phyloP scores from a whole-genome alignment of 2,113 vertebrate species.

The Myodes glareolus region DNA sequence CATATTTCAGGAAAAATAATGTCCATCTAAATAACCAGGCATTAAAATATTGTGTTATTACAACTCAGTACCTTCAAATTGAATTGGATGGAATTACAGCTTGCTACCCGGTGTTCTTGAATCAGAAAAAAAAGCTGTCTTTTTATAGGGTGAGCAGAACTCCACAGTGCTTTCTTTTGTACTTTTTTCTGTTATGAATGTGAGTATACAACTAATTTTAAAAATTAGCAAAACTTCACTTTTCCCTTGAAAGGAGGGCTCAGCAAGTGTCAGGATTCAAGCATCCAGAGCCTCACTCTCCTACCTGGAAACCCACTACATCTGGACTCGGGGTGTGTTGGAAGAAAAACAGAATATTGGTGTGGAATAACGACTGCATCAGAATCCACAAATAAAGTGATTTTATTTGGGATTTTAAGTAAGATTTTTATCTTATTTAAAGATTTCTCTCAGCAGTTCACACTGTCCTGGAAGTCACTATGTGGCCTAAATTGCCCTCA shows the following conservation, averaged over 20 bases:
- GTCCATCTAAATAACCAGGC: not conserved
- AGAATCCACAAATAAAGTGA: not conserved
- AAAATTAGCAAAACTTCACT: not conserved
- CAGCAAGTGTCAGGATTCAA: not conserved
- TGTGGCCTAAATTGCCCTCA: not conserved
- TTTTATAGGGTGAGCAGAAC: not conserved
- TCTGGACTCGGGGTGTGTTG: not conserved
- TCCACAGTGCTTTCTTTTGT: not conserved
- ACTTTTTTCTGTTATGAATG: not conserved
- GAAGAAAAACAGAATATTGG: not conserved
- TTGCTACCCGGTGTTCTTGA: not conserved
- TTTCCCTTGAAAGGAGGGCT: not conserved
- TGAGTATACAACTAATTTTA: not conserved
- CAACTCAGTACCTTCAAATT: not conserved
- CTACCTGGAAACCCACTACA: not conserved
- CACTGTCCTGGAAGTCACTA: not conserved
- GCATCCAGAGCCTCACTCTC: not conserved
- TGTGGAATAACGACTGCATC: not conserved
- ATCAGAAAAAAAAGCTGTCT: not conserved
- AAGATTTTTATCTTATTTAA: not conserved
- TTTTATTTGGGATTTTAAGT: not conserved
- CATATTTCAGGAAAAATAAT: not conserved
- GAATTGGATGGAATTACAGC: not conserved
- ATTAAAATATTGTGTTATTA: slow-evolving; percentile 18
- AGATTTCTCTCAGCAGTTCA: not conserved